Percentiles rank a stretch among this genome's conserved stretches.
phyloP scores from a whole-genome alignment of 2,113 vertebrate species.

The Ia io region DNA sequence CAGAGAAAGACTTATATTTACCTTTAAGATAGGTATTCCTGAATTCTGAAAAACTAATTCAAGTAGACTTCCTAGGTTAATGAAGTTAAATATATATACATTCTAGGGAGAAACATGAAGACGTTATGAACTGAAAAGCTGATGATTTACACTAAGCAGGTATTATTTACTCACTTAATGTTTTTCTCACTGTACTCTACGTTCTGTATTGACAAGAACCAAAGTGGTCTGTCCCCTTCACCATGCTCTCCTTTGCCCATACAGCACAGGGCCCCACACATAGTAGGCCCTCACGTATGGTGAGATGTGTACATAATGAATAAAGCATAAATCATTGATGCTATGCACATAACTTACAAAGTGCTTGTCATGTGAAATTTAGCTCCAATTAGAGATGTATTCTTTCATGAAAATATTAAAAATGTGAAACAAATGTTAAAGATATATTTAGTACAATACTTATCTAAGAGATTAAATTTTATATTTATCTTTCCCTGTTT shows the following conservation, averaged over 20 bases:
- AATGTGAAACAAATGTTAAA: background rate
- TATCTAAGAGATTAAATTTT: background rate
- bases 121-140: background rate
- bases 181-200: background rate
- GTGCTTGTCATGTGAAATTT: background rate
- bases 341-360: background rate
- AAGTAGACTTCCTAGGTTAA: background rate
- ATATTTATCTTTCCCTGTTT: background rate
- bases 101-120: background rate
- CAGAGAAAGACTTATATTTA: background rate
- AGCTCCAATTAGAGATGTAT: background rate
- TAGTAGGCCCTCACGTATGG: background rate
- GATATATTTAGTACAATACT: background rate
- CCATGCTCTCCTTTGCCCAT: background rate
- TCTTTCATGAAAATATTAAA: background rate
- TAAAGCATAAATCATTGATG: no score
- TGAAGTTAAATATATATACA: background rate
- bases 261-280: background rate
- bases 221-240: background rate
- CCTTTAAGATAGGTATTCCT: background rate
- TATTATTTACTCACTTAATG: background rate
- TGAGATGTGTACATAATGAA: background rate
- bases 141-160: background rate
- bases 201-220: accelerated
- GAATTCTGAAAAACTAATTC: background rate